Base-by-base conservation (phyloP, 2,797 vertebrate genomes). In the Lutjanus argentimaculatus region DNA sequence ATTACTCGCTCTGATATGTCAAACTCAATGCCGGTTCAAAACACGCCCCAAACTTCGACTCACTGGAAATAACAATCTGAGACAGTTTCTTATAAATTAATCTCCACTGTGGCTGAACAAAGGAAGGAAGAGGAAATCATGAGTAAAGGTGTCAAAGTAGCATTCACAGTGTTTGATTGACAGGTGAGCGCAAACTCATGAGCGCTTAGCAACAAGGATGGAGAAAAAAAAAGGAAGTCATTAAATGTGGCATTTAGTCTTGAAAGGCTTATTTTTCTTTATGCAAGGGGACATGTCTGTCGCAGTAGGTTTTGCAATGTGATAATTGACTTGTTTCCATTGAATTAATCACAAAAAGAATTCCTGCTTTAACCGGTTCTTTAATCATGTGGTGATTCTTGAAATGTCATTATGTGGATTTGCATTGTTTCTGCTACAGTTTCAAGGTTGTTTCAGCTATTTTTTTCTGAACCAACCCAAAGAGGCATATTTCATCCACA, bases 1-100 rank as follows among this genome's bases (percentile, higher is more conserved):
- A 80, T 87, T 85, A 83, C 75, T 85, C 46, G 51, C 77, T 88
- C 78, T 82, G 83, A 85, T 86, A 73, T 85, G 83, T 88, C 87
- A 88, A 65, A 89, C 82, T 84, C 77, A 64, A 72, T 84, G 71
- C 65, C 4, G 1, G 52, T 63, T 85, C 53, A 85, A 70, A 84
- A 78, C 68, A 75, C 42, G 2, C 49, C 58, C 72, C 46, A 43
- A 80, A 77, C 76, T 64, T 46, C 1, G n/a, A 48, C 68, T 73
- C 12, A 7, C 68, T 72, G 72, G 21, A 89, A 88, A 72, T 65
- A 85, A 85, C 51, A 77, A 62, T 70, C n/a, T 49, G 46, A 6
- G 16, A 82, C 84, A 82, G 55, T 77, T 75, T 70, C 64, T 70
- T 72, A 8, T 45, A 40, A 78, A 85, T 63, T 80, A 78, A 85